Percentiles rank a stretch among this genome's conserved stretches.
Conservation (phyloP, 2,113 vertebrate genomes). For the Gadus chalcogrammus region DNA sequence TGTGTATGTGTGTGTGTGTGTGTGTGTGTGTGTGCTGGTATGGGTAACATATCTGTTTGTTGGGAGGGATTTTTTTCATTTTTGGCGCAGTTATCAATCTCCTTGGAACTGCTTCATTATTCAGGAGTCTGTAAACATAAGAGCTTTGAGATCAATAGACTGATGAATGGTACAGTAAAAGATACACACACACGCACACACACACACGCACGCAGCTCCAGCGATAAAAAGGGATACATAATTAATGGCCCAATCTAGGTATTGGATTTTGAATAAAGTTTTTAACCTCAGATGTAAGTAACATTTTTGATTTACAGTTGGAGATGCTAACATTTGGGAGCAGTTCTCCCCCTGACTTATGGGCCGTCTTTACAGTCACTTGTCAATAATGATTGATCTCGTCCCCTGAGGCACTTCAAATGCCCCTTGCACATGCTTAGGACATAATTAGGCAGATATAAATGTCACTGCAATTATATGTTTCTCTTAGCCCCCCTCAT, state of each 20-base stretch:
- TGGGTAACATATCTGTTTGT: background rate
- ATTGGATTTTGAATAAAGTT: constrained; percentile 1
- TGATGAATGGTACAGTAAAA: background rate
- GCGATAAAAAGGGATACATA: background rate
- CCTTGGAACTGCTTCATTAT: constrained; percentile 13
- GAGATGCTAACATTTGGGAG: background rate
- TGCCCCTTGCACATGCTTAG: too few relatives aligned
- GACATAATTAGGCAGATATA: too few relatives aligned
- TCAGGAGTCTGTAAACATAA: constrained; percentile 3
- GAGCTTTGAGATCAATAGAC: background rate
- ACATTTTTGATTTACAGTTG: constrained; percentile 3
- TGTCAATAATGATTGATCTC: too few relatives aligned
- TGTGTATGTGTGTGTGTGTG: background rate
- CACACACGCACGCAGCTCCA: background rate
- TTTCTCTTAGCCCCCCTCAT: background rate
- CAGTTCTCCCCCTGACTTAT: background rate
- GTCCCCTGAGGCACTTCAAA: too few relatives aligned
- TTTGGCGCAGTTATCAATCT: constrained; percentile 1
- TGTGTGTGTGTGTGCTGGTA: background rate
- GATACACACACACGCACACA: background rate
- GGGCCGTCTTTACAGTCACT: too few relatives aligned
- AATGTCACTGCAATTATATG: background rate
- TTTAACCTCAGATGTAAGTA: background rate
- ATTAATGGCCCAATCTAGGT: constrained; percentile 5
- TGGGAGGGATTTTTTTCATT: background rate